phyloP scores from a whole-genome alignment of 2,113 vertebrate genomes.

The Glareola pratincola region DNA sequence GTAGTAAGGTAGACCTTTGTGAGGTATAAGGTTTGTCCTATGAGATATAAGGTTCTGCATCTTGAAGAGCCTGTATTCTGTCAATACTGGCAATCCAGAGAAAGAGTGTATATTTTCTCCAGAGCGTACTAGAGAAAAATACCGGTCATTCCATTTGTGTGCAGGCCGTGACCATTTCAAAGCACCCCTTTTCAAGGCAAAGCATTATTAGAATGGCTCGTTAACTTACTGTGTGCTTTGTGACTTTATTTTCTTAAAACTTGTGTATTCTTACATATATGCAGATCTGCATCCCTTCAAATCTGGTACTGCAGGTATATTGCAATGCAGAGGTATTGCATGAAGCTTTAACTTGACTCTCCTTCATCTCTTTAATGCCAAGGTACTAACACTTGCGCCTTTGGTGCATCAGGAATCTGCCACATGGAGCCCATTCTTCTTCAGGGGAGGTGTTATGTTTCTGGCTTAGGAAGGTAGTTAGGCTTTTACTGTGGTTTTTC shows the following conservation, averaged over 20 bases:
- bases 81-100: background rate
- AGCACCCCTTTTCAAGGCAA: background rate
- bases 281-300: background rate
- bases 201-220: background rate
- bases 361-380: background rate
- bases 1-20: background rate
- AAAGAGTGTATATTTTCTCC: background rate
- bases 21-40: background rate
- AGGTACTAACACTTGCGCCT: background rate
- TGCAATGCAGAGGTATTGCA: background rate
- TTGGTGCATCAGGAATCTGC: background rate
- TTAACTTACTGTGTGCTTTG: background rate
- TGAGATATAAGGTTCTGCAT: background rate
- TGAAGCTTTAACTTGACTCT: background rate
- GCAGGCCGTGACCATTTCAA: background rate
- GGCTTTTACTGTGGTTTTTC: background rate
- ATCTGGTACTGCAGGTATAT: background rate
- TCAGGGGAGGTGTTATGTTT: background rate
- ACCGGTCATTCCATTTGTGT: background rate
- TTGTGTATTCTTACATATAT: background rate
- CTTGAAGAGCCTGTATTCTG: background rate
- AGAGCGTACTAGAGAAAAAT: background rate
- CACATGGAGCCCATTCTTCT: background rate
- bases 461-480: background rate
- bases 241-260: background rate